Percentiles rank a stretch among this genome's conserved stretches.
Conservation (phyloP, 2,113 vertebrate species). For the Crotalus tigris region DNA sequence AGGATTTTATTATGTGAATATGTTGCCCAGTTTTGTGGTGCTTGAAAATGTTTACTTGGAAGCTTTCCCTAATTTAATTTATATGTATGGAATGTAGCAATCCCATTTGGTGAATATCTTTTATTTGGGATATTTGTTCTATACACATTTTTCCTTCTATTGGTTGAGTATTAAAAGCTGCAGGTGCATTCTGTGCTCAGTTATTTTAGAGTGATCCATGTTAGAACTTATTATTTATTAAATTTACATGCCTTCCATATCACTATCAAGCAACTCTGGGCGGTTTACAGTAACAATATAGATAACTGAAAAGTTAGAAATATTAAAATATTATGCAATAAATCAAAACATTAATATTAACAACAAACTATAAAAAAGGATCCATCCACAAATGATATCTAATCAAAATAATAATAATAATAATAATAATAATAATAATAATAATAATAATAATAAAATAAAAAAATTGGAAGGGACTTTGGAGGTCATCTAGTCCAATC, state of each 20-base stretch:
- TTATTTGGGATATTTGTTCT: neutral
- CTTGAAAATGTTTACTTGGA: neutral
- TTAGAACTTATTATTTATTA: neutral
- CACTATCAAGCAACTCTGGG: neutral
- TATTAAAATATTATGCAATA: neutral
- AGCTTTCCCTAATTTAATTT: neutral
- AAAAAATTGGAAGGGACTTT: too few species aligned
- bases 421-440: too few species aligned
- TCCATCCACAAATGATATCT: neutral
- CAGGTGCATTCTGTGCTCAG: neutral
- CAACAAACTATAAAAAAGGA: neutral
- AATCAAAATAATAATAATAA: too few species aligned
- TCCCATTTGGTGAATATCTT: neutral
- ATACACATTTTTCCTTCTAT: neutral
- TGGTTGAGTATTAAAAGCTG: neutral
- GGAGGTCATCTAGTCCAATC: too few species aligned
- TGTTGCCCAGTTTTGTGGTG: neutral
- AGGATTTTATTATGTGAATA: neutral
- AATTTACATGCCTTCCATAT: neutral
- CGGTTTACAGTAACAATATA: neutral
- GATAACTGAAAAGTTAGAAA: neutral
- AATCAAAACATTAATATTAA: neutral
- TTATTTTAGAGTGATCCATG: neutral
- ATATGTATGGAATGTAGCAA: neutral
- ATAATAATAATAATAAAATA: too few species aligned